These are phyloP conservation scores for Intellagama lesueurii DNA, from an alignment of 2,797 vertebrate species.

Conservation along the genomic window DNA sequence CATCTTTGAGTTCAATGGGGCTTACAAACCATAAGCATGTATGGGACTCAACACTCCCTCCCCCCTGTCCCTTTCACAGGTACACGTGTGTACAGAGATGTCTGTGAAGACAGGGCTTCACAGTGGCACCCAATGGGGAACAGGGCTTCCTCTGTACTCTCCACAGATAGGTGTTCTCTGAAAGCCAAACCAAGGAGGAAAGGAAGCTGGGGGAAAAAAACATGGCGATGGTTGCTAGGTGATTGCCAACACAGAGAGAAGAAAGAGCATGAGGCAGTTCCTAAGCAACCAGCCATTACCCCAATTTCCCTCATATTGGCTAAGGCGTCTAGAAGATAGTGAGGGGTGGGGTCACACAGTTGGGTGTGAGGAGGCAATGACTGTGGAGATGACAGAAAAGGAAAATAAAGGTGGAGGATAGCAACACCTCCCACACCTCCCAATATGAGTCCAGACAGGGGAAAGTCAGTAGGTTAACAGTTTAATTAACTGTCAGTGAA, in stretches of 20 bases:
- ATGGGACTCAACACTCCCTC: neutral
- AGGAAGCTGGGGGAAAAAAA: neutral
- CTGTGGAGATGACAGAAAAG: neutral
- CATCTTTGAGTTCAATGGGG: neutral
- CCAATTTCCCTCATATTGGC: neutral
- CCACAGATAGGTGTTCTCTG: neutral
- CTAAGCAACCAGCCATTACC: slow-evolving; percentile 4
- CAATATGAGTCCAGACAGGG: too few species aligned
- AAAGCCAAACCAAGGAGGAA: neutral
- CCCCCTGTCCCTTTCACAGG: neutral
- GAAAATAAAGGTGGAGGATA: neutral
- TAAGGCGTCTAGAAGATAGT: neutral
- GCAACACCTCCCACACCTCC: too few species aligned
- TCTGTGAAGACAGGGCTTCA: neutral
- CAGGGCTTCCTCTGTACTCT: neutral
- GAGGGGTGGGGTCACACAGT: too few species aligned
- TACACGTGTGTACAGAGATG: too few species aligned
- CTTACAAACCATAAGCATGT: neutral
- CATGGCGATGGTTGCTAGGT: neutral
- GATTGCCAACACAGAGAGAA: neutral
- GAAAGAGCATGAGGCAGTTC: neutral
- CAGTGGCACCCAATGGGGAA: neutral
- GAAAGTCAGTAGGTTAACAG: too few species aligned
- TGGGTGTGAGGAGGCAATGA: neutral
- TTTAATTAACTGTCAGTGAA: too few species aligned